These are phyloP conservation scores for Scaptomyza montana DNA, from an alignment of 1,140 invertebrate species.

Conservation along the genomic window DNA sequence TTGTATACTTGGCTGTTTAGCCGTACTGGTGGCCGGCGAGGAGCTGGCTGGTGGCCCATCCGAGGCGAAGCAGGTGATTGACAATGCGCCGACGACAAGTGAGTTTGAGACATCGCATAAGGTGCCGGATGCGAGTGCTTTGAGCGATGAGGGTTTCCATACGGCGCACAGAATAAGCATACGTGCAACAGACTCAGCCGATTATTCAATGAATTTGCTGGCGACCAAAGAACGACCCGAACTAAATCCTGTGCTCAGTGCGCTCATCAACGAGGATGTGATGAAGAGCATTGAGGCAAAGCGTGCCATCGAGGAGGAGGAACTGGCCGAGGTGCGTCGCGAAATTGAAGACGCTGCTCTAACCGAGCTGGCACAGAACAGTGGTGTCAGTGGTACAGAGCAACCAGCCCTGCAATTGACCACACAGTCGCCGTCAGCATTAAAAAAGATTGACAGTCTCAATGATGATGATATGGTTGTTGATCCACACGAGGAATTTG, in stretches of 20 bases:
- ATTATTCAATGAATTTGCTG: conserved; percentile 76
- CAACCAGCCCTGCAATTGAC: conserved; percentile 42
- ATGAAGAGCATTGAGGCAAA: conserved; percentile 84
- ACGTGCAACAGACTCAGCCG: conserved; percentile 53
- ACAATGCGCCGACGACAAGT: conserved; percentile 7
- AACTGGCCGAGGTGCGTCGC: conserved; percentile 70
- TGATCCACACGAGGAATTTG: conserved; percentile 72
- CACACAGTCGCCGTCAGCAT: conserved; percentile 50
- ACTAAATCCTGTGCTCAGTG: conserved; percentile 79
- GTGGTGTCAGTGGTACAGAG: conserved; percentile 35
- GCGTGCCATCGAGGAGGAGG: conserved; percentile 77
- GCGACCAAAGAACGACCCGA: conserved; percentile 82
- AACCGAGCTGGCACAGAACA: conserved; percentile 43
- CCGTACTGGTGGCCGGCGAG: conserved; percentile 45
- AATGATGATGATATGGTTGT: conserved; percentile 62
- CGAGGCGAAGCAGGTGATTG: conserved; percentile 1
- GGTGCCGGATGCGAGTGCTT: conserved; percentile 53
- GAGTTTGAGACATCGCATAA: conserved; percentile 79
- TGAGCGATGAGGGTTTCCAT: conserved; percentile 66
- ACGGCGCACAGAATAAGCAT: conserved; percentile 73
- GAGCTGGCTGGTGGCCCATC: conserved; percentile 9
- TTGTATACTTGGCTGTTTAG: conserved; percentile 55
- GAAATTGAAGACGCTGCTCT: conserved; percentile 63
- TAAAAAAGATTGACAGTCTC: conserved; percentile 60
- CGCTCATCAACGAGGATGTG: conserved; percentile 82